Conservation (phyloP, 2,888 invertebrate genomes). For the Stegophylla sp. region DNA sequence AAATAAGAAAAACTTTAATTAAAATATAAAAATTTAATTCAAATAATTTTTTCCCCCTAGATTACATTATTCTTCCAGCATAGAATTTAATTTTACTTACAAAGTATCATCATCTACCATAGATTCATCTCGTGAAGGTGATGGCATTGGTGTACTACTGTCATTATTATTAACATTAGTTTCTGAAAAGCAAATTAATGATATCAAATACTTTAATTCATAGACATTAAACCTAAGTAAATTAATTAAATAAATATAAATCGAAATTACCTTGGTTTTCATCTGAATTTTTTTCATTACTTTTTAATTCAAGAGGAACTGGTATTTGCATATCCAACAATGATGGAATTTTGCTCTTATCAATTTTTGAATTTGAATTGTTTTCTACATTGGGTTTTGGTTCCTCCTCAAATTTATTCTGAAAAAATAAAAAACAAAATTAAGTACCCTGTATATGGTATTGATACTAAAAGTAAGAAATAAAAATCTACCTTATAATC, state of each 20-base stretch:
- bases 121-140: slow-evolving; percentile 47
- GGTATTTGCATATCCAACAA: slow-evolving; percentile 66
- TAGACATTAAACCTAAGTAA: no score
- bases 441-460: neutral
- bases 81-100: slow-evolving; percentile 21
- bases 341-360: slow-evolving; percentile 63
- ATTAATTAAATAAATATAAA: neutral
- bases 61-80: neutral
- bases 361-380: slow-evolving; percentile 50
- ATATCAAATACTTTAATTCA: no score
- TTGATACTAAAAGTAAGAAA: neutral
- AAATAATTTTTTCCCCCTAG: no score
- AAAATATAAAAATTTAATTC: no score
- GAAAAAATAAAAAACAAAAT: neutral
- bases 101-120: slow-evolving; percentile 30
- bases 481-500: slow-evolving; percentile 46
- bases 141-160: slow-evolving; percentile 55
- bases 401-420: slow-evolving; percentile 49
- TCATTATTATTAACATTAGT: slow-evolving; percentile 42
- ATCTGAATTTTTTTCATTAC: slow-evolving; percentile 27
- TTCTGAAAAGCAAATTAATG: slow-evolving; percentile 7
- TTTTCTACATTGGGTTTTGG: slow-evolving; percentile 24
- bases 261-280: slow-evolving; percentile 33
- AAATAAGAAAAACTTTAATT: no score
- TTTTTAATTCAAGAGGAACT: slow-evolving; percentile 61